Percentiles rank a stretch among this genome's conserved stretches.
Evolutionary conservation across 2,888 invertebrate genomes (phyloP).

Genomic region (Bugula neritina): DNA sequence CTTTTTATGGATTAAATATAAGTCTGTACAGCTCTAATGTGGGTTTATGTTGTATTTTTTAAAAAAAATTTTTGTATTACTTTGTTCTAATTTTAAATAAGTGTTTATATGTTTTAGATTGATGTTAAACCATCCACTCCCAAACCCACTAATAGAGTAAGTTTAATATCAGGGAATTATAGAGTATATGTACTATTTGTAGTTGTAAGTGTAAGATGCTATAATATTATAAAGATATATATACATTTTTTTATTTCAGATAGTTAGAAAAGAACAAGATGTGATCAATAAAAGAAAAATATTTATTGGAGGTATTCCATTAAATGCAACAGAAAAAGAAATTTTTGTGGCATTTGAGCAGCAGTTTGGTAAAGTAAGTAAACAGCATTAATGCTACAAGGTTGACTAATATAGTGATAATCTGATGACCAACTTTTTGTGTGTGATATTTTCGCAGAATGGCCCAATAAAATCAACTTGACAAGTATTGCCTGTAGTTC

Average conservation of each 20-base stretch:
- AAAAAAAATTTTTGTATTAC: too few relatives aligned
- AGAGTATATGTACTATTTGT: neutral
- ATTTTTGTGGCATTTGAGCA: neutral
- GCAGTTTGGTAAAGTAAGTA: constrained; percentile 15
- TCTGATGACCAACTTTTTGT: too few relatives aligned
- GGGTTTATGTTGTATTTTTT: too few relatives aligned
- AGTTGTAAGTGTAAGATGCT: neutral
- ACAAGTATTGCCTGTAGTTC: too few relatives aligned
- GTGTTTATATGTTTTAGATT: constrained; percentile 15
- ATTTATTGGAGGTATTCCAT: constrained; percentile 3
- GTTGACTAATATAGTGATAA: too few relatives aligned
- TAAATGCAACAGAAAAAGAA: neutral
- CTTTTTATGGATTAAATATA: too few relatives aligned
- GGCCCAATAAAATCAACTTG: too few relatives aligned
- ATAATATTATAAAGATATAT: too few relatives aligned
- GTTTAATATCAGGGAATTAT: neutral
- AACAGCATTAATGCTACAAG: too few relatives aligned
- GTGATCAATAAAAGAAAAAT: neutral
- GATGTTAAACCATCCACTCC: constrained; percentile 14
- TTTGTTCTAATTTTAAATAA: too few relatives aligned
- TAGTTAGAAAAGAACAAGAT: neutral
- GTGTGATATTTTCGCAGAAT: too few relatives aligned
- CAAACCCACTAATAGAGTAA: neutral
- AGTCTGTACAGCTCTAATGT: too few relatives aligned
- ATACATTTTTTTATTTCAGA: neutral